Base-by-base conservation (phyloP, 2,888 invertebrate genomes). In the Lottia scabra region DNA sequence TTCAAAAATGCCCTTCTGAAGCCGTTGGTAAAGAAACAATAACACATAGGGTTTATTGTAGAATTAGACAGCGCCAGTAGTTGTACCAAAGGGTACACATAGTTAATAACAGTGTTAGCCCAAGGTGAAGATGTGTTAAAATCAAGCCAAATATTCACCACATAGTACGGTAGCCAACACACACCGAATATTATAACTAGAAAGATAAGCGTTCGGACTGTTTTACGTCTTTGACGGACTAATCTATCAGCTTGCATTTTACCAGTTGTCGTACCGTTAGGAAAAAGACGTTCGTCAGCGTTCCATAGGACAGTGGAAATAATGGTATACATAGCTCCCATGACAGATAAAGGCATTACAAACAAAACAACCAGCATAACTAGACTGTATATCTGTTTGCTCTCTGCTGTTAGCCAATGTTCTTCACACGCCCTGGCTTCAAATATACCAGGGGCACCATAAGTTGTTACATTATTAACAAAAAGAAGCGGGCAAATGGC, bases 31-130 rank as follows among this genome's bases (percentile, higher is more conserved):
- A 87, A 80, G 45, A 85, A 82, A 68, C 84, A 87, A 72, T 86
- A 87, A 45, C 84, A 84, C n/a, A 86, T 77, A 1, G 87, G 87
- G 71, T 87, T 87, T 38, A 85, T 77, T 16, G 84, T 80, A 6
- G 86, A 86, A 72, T 87, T 87, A 10, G 83, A 79, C 19, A 85
- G 77, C 1, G 83, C 86, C 1, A 87, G 75, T 10, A 83, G 71
- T 63, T 83, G 78, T 8, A 81, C 80, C 26, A 86, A 65, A 0
- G 85, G 85, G 70, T 83, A 85, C 13, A 84, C 71, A 65, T 81
- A 76, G 38, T 70, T 73, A 38, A 72, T 48, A 15, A 80, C 76
- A 19, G 30, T 38, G 26, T 45, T 64, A 2, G 73, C 75, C 44
- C 71, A 48, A 10, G 15, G 15, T 23, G 71, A 66, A 13, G 67